Evolutionary conservation across 2,888 invertebrate species (phyloP), one percentile per base, ranked within the genome.

Genomic region (Pherbina coryleti): DNA sequence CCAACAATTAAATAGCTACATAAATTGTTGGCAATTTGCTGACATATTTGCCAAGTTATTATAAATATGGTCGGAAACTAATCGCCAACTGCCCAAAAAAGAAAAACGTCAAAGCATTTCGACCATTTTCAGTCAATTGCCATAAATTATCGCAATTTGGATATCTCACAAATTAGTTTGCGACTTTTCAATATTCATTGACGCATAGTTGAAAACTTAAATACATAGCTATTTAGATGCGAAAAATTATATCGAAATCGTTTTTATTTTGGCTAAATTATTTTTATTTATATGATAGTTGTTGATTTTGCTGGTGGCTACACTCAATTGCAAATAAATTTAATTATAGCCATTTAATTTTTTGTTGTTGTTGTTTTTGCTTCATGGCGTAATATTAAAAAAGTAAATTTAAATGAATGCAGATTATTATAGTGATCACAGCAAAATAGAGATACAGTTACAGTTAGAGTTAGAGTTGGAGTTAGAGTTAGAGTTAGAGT

Each of bases 1-100:
- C 25, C 51, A 75, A 57, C 67, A 75, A 75, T 75, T 75, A 85
- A 86, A 86, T 83, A 83, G 70, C 79, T 71, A 25, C 28, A 51
- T 34, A 31, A 3, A 84, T 83, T 84, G 84, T 84, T 84, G 84
- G 82, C 83, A 83, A 86, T 85, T 82, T 84, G 88, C 84, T 87
- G 88, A 87, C 87, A 87, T 86, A 82, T 84, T 85, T 83, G 25
- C 51, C 2, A 69, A 69, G 51, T 69, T 69, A 69, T 69, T 44
- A 67, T 14, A 22, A 67, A 44, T 67, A 37, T 67, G 44, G 37
- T 22, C 11, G 8, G 11, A 67, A 37, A 67, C 37, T 19, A n/a
- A 34, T 64, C 44, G 44, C 19, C 19, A 34, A 22, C 25, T 28
- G 57, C 3, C 25, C 14, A 25, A 8, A 22, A 60, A 8, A n/a